These are phyloP conservation scores for Galaxias olidus DNA, from an alignment of 2,797 vertebrate species.

Conservation along the genomic window DNA sequence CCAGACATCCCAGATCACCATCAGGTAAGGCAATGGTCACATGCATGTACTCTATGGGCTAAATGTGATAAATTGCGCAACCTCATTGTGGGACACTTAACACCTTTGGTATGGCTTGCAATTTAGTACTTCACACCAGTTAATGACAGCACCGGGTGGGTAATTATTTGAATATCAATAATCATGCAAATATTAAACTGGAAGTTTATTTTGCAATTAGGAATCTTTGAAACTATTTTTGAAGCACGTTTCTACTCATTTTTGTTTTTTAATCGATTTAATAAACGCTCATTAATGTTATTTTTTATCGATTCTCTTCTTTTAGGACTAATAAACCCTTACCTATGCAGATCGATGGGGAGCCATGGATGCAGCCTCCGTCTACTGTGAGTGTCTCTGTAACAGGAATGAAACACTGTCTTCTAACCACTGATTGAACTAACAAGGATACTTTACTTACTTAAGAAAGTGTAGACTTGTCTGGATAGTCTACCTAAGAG, in stretches of 20 bases:
- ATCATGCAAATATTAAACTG: too few species aligned
- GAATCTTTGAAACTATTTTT: background rate
- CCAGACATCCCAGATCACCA: slow-evolving; percentile 87
- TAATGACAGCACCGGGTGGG: too few species aligned
- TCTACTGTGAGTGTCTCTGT: slow-evolving; percentile 80
- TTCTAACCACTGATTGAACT: too few species aligned
- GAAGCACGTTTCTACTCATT: background rate
- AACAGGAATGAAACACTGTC: too few species aligned
- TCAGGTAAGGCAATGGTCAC: slow-evolving; percentile 71
- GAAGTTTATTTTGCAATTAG: background rate
- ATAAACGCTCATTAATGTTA: slow-evolving; percentile 8
- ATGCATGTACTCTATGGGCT: slow-evolving; percentile 33
- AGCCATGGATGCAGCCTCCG: slow-evolving; percentile 95
- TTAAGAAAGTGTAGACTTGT: too few species aligned
- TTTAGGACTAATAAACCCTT: slow-evolving; percentile 87
- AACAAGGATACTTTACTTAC: too few species aligned
- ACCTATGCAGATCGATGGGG: slow-evolving; percentile 96
- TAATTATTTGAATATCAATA: too few species aligned
- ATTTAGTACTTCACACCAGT: too few species aligned
- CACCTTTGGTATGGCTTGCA: background rate
- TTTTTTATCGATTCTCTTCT: background rate
- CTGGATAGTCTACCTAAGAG: too few species aligned
- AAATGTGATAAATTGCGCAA: too few species aligned
- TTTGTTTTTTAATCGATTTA: background rate
- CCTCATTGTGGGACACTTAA: background rate